Percentiles rank a stretch among this genome's conserved stretches.
phyloP scores from a whole-genome alignment of 2,888 invertebrate genomes.

The Aphodius sticticus region DNA sequence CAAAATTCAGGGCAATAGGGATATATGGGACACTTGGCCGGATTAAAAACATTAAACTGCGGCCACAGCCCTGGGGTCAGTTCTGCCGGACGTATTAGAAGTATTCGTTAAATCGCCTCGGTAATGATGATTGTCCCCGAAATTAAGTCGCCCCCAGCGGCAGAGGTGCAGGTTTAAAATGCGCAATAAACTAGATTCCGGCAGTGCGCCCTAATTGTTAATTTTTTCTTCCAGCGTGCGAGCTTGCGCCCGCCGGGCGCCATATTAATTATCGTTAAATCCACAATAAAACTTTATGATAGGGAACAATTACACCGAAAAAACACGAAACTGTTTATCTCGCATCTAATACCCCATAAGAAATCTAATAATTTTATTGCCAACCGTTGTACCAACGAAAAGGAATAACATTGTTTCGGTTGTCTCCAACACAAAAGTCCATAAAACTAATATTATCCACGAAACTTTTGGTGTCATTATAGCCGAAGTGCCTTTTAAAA shows the following conservation, averaged over 20 bases:
- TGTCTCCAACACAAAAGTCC: neutral
- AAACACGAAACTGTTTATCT: neutral
- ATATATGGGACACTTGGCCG: slow-evolving; percentile 33
- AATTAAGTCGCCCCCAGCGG: slow-evolving; percentile 31
- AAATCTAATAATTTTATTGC: neutral
- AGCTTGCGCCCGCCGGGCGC: neutral
- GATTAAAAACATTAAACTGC: slow-evolving; percentile 45
- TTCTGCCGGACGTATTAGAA: slow-evolving; percentile 40
- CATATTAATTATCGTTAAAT: slow-evolving; percentile 33
- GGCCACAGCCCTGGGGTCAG: slow-evolving; percentile 32
- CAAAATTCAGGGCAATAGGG: slow-evolving; percentile 18
- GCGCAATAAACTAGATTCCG: slow-evolving; percentile 35
- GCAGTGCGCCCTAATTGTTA: slow-evolving; percentile 28
- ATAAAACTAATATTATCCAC: slow-evolving; percentile 4
- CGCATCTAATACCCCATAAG: neutral
- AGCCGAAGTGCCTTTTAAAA: neutral
- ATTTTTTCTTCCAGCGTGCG: slow-evolving; percentile 14
- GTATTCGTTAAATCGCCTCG: slow-evolving; percentile 40
- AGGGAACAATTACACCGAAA: neutral
- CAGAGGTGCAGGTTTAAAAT: slow-evolving; percentile 35
- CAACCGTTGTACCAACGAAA: too few species aligned
- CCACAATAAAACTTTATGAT: slow-evolving; percentile 41
- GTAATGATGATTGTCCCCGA: slow-evolving; percentile 42
- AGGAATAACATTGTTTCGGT: neutral
- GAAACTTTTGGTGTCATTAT: neutral